Base-by-base conservation (phyloP, 2,888 invertebrate genomes). In the Hymenopus coronatus region DNA sequence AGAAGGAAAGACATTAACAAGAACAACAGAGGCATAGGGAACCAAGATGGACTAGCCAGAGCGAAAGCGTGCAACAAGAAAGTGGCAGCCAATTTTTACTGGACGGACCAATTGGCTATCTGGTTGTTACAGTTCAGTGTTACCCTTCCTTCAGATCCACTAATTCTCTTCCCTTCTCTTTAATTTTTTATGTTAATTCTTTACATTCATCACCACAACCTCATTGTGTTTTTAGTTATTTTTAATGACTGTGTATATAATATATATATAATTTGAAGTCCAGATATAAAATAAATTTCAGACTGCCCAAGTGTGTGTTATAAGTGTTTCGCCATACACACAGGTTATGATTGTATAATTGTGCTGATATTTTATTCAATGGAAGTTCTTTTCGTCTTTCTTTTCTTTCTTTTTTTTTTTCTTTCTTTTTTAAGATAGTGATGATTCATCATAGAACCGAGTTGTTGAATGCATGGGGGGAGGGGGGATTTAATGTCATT, bases 11-110 rank as follows among this genome's bases (percentile, higher is more conserved):
- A 88, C 82, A 7, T 14, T 88, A 54, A n/a, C 15, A 33, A 25
- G 15, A 54, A 88, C 28, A 85, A 82, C 81, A 46, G 27, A 82
- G 83, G n/a, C 40, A 89, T 46, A 88, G 25, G 82, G 54, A 84
- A 88, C 88, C 85, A 85, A 85, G 85, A n/a, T 87, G 82, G 87
- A 87, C 82, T 87, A 87, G 54, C 54, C 54, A 70, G 54, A 70
- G 54, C 25, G 54, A 70, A 70, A 70, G 54, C 54, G 25, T 20
- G 54, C 54, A 70, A 70, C 54, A 70, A 70, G 54, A 70, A 70
- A 70, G 54, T 70, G 54, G 54, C 54, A 70, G 54, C 54, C 54
- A 70, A 70, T 70, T 70, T 20, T 70, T 70, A 20, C 54, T 20
- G 25, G 54, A 70, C 15, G 54, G 54, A 70, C 54, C 54, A 70